These are phyloP conservation scores for Drosophila mauritiana DNA, from an alignment of 1,140 invertebrate species.

Conservation along the genomic window DNA sequence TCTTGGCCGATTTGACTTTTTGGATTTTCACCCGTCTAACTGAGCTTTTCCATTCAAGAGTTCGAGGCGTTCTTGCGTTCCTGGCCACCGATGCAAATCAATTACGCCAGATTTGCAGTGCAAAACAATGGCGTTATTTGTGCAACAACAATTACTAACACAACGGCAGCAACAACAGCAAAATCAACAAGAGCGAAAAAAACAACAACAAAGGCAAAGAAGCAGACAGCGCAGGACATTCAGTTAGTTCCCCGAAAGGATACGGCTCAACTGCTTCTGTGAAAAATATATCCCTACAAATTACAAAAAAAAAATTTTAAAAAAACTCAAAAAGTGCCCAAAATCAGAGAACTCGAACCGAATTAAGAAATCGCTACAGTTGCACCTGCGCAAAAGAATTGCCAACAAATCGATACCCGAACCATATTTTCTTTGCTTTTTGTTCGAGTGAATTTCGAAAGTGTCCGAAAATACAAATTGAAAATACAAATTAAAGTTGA, in stretches of 20 bases:
- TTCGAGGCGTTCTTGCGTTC: slow-evolving; percentile 23
- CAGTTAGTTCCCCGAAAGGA: slow-evolving; percentile 21
- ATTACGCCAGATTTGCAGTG: slow-evolving; percentile 64
- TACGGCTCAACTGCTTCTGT: slow-evolving; percentile 14
- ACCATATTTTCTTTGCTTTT: slow-evolving; percentile 22
- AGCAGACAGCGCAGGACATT: slow-evolving; percentile 32
- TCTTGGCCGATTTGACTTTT: slow-evolving; percentile 6
- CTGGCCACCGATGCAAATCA: slow-evolving; percentile 52
- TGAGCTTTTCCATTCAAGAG: slow-evolving; percentile 3
- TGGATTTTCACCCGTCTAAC: slow-evolving; percentile 18
- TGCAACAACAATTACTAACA: slow-evolving; percentile 42
- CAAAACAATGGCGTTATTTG: slow-evolving; percentile 74
- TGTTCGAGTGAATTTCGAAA: slow-evolving; percentile 42
- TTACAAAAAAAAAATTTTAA: slow-evolving; percentile 3
- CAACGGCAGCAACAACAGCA: slow-evolving; percentile 9
- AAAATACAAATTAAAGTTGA: background rate
- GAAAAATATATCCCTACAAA: slow-evolving; percentile 1
- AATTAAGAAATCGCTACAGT: slow-evolving; percentile 4
- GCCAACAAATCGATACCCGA: background rate
- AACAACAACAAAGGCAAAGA: slow-evolving; percentile 9
- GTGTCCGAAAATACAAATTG: slow-evolving; percentile 8
- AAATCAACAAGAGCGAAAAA: slow-evolving; percentile 5
- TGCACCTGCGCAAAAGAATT: slow-evolving; percentile 19
- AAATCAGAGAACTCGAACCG: slow-evolving; percentile 13
- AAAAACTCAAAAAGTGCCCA: background rate